A percentile compares a stretch with the other conserved stretches of the same genome.
Conservation (phyloP, 2,113 vertebrate genomes). For the Oxygymnocypris stewartii region DNA sequence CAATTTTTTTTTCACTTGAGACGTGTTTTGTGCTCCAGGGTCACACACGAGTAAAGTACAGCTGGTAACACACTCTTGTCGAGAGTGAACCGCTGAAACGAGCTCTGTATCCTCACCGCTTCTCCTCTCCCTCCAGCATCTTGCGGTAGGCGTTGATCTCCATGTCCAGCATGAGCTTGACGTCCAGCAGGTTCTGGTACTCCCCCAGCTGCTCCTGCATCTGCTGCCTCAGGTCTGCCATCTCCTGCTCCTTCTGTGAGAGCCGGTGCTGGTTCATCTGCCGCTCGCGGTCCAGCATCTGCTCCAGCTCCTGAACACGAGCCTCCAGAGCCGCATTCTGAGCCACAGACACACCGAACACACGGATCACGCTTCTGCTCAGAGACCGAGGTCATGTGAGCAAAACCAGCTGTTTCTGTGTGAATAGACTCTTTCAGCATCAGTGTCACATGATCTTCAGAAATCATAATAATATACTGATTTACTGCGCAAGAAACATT, state of each 20-base stretch:
- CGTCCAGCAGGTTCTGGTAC: conserved; percentile 80
- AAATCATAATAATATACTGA: too few species aligned
- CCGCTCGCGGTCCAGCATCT: conserved; percentile 72
- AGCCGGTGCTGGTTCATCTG: conserved; percentile 68
- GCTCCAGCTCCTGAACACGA: conserved; percentile 73
- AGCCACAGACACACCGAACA: not conserved
- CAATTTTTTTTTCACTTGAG: too few species aligned
- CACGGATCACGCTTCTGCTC: not conserved
- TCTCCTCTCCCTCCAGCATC: conserved; percentile 87
- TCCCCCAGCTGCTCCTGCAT: conserved; percentile 80
- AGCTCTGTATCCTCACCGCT: conserved; percentile 70
- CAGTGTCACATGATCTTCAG: too few species aligned
- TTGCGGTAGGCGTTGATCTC: conserved; percentile 85
- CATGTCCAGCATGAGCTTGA: conserved; percentile 85
- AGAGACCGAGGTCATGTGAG: not conserved
- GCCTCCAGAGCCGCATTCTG: conserved; percentile 76
- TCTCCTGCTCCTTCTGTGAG: conserved; percentile 79
- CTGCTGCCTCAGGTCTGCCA: conserved; percentile 66
- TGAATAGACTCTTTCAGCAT: not conserved
- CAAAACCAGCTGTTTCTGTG: not conserved
- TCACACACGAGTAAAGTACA: too few species aligned
- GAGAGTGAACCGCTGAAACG: too few species aligned
- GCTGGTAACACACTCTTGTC: too few species aligned
- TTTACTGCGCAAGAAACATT: too few species aligned
- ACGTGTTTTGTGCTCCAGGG: too few species aligned